Evolutionary conservation across 2,888 invertebrate species (phyloP).

Genomic region (Dione juno): DNA sequence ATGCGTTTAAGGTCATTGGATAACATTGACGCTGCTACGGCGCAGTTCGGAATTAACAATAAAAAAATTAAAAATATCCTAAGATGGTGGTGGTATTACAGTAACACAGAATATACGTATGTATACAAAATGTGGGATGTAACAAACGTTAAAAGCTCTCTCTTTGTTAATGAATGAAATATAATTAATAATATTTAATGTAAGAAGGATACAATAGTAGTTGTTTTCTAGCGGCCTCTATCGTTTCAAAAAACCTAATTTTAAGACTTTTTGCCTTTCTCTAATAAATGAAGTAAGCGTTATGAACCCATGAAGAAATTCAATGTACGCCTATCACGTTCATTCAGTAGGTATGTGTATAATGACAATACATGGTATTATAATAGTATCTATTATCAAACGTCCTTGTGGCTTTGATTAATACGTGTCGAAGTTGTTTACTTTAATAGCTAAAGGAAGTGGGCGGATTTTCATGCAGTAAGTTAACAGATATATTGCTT

Average conservation of each 20-base stretch:
- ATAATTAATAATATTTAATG: too few species aligned
- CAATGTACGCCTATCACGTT: background rate
- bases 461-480: constrained; percentile 26
- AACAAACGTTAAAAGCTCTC: too few species aligned
- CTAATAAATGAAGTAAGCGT: background rate
- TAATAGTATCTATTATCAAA: constrained; percentile 10
- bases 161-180: too few species aligned
- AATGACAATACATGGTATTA: background rate
- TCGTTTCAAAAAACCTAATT: background rate
- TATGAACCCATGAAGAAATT: background rate
- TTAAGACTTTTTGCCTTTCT: background rate
- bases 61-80: too few species aligned
- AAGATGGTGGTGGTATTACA: too few species aligned
- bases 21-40: background rate
- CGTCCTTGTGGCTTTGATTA: constrained; percentile 33
- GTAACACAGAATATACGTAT: too few species aligned
- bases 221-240: too few species aligned
- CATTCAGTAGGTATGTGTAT: background rate
- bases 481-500: constrained; percentile 7
- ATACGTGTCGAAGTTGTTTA: constrained; percentile 31
- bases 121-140: too few species aligned
- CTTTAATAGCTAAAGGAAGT: constrained; percentile 18
- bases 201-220: too few species aligned
- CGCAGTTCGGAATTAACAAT: too few species aligned
- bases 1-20: background rate